These are phyloP conservation scores for Anguilla megastoma DNA, from an alignment of 2,797 vertebrate genomes.

Conservation along the genomic window DNA sequence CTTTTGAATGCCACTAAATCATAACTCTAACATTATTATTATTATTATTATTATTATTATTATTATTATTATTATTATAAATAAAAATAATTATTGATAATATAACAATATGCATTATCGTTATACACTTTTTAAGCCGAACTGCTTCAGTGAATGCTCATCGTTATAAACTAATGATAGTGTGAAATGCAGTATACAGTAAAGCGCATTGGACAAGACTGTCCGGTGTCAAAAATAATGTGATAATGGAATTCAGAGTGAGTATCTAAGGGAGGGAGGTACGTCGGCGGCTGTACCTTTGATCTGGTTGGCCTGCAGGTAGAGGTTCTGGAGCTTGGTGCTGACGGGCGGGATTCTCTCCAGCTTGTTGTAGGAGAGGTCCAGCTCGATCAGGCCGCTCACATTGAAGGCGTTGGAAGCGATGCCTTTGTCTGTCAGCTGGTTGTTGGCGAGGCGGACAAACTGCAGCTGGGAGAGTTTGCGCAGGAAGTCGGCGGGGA, in stretches of 20 bases:
- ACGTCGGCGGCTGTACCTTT: conserved; percentile 72
- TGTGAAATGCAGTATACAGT: not conserved
- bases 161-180: not conserved
- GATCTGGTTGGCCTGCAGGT: conserved; percentile 94
- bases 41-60: too few relatives aligned
- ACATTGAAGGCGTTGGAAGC: conserved; percentile 88
- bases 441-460: conserved; percentile 86
- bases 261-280: not conserved
- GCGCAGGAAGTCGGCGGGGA: conserved; percentile 83
- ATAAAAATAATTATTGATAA: too few relatives aligned
- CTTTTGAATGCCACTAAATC: not conserved
- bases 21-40: too few relatives aligned
- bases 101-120: not conserved
- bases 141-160: not conserved
- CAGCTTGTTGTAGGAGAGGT: conserved; percentile 93
- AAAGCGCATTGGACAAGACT: not conserved
- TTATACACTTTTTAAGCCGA: not conserved
- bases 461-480: conserved; percentile 83
- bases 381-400: conserved; percentile 90
- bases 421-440: conserved; percentile 86
- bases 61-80: too few relatives aligned
- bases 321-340: conserved; percentile 88
- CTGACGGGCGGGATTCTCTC: conserved; percentile 90
- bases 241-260: not conserved
- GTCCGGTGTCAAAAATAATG: not conserved